Evolutionary conservation across 2,888 invertebrate species (phyloP).

Genomic region (Tenthredo notha): DNA sequence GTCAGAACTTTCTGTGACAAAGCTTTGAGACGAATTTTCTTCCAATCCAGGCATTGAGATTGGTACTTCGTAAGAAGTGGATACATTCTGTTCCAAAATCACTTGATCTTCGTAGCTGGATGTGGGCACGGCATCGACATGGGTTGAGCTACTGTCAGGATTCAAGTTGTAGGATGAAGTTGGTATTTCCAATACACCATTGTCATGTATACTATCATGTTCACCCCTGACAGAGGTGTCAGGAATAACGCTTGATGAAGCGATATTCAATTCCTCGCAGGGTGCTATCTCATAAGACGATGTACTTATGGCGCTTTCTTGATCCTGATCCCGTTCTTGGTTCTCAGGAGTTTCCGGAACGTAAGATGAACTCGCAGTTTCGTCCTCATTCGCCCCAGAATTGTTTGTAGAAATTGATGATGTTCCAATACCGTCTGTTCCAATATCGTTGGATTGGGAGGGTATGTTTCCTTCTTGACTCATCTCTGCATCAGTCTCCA

Average conservation of each 20-base stretch:
- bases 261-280: slow-evolving; percentile 76
- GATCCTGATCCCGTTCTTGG: slow-evolving; percentile 76
- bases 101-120: slow-evolving; percentile 75
- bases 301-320: slow-evolving; percentile 76
- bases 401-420: slow-evolving; percentile 71
- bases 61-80: slow-evolving; percentile 74
- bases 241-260: slow-evolving; percentile 73
- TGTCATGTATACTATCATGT: slow-evolving; percentile 73
- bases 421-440: slow-evolving; percentile 72
- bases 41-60: slow-evolving; percentile 74
- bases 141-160: slow-evolving; percentile 72
- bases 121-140: slow-evolving; percentile 71
- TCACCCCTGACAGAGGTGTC: slow-evolving; percentile 71
- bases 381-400: slow-evolving; percentile 74
- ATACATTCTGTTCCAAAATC: slow-evolving; percentile 73
- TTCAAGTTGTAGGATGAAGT: slow-evolving; percentile 75
- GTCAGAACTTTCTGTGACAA: slow-evolving; percentile 73
- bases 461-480: slow-evolving; percentile 74
- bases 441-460: slow-evolving; percentile 74
- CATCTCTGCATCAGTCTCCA: slow-evolving; percentile 71
- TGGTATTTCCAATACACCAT: slow-evolving; percentile 75
- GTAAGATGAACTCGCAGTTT: slow-evolving; percentile 76
- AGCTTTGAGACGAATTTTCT: slow-evolving; percentile 72
- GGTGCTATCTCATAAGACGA: slow-evolving; percentile 76
- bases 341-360: slow-evolving; percentile 76